Evolutionary conservation across 2,113 vertebrate species (phyloP).

Genomic region (Etia nguti): DNA sequence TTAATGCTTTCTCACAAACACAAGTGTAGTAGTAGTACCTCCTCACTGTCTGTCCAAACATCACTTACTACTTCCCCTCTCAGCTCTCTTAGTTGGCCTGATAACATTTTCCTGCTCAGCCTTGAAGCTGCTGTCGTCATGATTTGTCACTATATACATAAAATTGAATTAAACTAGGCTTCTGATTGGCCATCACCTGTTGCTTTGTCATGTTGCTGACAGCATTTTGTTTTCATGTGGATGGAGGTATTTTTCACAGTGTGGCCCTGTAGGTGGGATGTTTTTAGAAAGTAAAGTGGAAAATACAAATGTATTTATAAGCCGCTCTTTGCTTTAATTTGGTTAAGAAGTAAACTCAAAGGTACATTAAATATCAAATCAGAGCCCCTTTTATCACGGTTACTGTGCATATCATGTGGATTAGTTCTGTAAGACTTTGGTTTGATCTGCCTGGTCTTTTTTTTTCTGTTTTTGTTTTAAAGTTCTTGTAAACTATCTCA

Average conservation of each 20-base stretch:
- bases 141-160: not conserved
- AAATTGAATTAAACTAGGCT: accelerated
- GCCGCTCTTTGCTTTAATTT: not conserved
- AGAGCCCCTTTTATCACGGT: not conserved
- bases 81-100: not conserved
- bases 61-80: not conserved
- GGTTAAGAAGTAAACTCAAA: not conserved
- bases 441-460: accelerated
- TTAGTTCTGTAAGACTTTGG: not conserved
- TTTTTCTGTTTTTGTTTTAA: accelerated
- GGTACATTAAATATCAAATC: not conserved
- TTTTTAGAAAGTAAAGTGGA: not conserved
- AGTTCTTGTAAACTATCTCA: accelerated
- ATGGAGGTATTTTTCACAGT: not conserved
- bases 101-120: not conserved
- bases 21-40: accelerated
- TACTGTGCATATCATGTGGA: not conserved
- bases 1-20: not conserved
- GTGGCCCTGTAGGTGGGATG: accelerated
- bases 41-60: not conserved
- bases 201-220: not conserved
- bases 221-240: not conserved
- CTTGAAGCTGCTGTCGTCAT: not conserved
- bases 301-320: not conserved
- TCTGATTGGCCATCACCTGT: not conserved